Evolutionary conservation across 2,797 vertebrate genomes (phyloP), one percentile per base, ranked within the genome.

Genomic region (Liasis olivaceus): DNA sequence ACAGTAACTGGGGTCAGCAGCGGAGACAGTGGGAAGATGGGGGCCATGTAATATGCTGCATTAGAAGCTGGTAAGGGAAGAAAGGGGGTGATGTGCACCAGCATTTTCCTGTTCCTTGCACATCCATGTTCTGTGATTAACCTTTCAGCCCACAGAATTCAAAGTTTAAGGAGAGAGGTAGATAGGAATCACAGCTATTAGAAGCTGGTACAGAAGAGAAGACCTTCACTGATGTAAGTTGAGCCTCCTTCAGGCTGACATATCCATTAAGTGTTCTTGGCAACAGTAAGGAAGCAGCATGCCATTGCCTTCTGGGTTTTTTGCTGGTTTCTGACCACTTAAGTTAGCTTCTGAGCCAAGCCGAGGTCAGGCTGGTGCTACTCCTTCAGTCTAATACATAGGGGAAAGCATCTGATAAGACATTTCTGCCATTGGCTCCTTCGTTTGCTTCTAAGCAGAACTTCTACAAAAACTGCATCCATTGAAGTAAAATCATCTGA

Each of bases 381-480:
- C 1, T 22, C 2, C 28, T 31, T 69, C 31, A 15, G 31, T 15
- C 7, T 9, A 9, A 22, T 3, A 42, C 31, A 31, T 42, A 77
- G 8, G 15, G 0, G 3, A 15, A 42, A 2, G 1, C 8, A 42
- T 36, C 36, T 47, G 42, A 47, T 88, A 0, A 26, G 84, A 88
- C 90, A 58, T 89, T 94, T 85, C 66, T 91, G 87, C 9, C 72
- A 0, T 81, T 54, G 8, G 51, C 51, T 54, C 51, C 51, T 54
- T 54, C 24, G 42, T 47, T 24, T 24, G 91, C 88, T 13, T 93
- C 13, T 88, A 92, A 92, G 17, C 91, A 95, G 66, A 15, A 0
- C 62, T 0, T 1, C 63, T 87, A 92, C 88, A 17, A 90, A 95
- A 89, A 1, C 60, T 87, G 93, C 92, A 89, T 92, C 92, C 3